phyloP scores from a whole-genome alignment of 2,113 vertebrate species.

The Lipophrys pholis region DNA sequence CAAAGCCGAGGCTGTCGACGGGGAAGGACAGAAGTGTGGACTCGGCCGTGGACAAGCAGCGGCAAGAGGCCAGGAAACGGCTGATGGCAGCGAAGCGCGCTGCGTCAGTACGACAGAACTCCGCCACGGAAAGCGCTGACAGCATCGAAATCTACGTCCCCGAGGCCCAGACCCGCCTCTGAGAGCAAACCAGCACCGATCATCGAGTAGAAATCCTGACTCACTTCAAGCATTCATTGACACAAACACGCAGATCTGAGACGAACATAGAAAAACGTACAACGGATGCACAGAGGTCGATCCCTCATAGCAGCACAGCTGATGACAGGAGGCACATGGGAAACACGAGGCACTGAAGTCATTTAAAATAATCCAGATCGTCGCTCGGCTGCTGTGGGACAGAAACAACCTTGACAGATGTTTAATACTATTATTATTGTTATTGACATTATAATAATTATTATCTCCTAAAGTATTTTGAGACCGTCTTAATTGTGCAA shows the following conservation, averaged over 20 bases:
- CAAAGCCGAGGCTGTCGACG: constrained; percentile 88
- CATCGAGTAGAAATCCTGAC: constrained; percentile 30
- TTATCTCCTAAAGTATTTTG: constrained; percentile 81
- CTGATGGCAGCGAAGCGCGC: constrained; percentile 97
- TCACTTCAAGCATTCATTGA: constrained; percentile 52
- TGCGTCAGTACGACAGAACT: constrained; percentile 96
- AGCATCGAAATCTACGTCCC: constrained; percentile 99
- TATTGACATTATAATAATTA: constrained; percentile 77
- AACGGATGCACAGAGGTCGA: constrained; percentile 53
- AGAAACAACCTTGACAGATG: constrained; percentile 70
- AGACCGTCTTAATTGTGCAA: constrained; percentile 81
- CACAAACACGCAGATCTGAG: constrained; percentile 57
- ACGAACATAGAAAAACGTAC: constrained; percentile 43
- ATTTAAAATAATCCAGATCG: constrained; percentile 49
- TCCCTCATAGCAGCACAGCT: constrained; percentile 53
- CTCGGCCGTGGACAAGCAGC: constrained; percentile 91
- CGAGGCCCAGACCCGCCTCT: constrained; percentile 92
- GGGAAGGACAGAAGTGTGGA: constrained; percentile 92
- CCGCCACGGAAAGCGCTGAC: constrained; percentile 96
- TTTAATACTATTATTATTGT: constrained; percentile 79
- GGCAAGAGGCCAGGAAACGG: constrained; percentile 96
- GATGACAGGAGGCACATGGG: constrained; percentile 19
- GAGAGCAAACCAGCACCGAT: constrained; percentile 63
- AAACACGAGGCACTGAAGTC: constrained; percentile 55
- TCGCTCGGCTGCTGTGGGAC: constrained; percentile 67